A percentile compares a stretch with the other conserved stretches of the same genome.
Evolutionary conservation across 2,797 vertebrate genomes (phyloP).

Genomic region (Pterois miles): DNA sequence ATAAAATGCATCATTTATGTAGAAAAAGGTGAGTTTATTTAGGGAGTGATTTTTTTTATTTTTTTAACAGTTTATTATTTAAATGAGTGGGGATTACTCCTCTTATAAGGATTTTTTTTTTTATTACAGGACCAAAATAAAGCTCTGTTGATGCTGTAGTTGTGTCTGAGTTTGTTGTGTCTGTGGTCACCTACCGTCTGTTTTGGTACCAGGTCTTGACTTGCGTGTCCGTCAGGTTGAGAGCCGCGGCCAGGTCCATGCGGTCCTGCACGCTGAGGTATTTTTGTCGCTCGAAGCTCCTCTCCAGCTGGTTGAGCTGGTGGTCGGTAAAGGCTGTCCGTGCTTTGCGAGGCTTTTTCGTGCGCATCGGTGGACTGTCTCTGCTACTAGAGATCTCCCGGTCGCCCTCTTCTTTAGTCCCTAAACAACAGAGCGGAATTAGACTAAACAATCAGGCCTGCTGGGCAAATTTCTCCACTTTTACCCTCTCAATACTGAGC

Average conservation of each 20-base stretch:
- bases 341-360: slow-evolving; percentile 96
- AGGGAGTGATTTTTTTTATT: not conserved
- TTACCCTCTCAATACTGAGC: not conserved
- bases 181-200: slow-evolving; percentile 80
- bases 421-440: slow-evolving; percentile 64
- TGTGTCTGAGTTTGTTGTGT: not conserved
- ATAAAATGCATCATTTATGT: not conserved
- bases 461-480: not conserved
- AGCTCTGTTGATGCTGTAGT: not conserved
- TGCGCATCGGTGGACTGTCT: slow-evolving; percentile 92
- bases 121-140: no score
- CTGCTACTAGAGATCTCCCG: slow-evolving; percentile 96
- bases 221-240: slow-evolving; percentile 94
- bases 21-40: not conserved
- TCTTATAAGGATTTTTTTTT: no score
- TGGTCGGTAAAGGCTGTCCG: slow-evolving; percentile 96
- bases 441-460: not conserved
- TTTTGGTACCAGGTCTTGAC: slow-evolving; percentile 97
- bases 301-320: slow-evolving; percentile 96
- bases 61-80: not conserved
- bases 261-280: slow-evolving; percentile 98
- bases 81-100: not conserved
- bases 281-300: slow-evolving; percentile 97
- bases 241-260: slow-evolving; percentile 97
- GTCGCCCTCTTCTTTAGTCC: slow-evolving; percentile 94